phyloP scores from a whole-genome alignment of 1,140 invertebrate species.

The Macrobrachium nipponense region DNA sequence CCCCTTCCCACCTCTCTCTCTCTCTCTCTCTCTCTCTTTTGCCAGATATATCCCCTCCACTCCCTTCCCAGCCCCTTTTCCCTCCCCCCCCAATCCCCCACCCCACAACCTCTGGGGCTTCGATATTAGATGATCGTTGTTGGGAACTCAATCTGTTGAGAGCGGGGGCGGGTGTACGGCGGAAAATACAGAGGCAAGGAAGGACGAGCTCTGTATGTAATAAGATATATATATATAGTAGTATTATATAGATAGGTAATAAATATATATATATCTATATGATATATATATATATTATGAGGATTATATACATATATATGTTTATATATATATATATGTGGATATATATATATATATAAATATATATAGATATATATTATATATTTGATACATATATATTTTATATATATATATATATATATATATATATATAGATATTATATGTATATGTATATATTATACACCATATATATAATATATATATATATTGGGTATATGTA shows the following conservation, averaged over 20 bases:
- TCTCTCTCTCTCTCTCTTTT: too few species aligned
- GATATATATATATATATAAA: not conserved
- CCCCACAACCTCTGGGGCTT: too few species aligned
- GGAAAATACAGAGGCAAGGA: not conserved
- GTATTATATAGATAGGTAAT: not conserved
- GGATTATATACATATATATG: too few species aligned
- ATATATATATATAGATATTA: not conserved
- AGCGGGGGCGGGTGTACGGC: not conserved
- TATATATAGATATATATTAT: too few species aligned
- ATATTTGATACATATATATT: too few species aligned
- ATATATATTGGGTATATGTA: too few species aligned
- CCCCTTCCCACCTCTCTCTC: too few species aligned
- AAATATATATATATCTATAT: slow-evolving; percentile 23
- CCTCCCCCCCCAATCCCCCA: too few species aligned
- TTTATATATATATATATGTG: not conserved
- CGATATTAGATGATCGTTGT: too few species aligned
- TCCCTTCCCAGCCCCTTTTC: too few species aligned
- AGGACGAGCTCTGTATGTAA: not conserved
- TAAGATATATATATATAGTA: not conserved
- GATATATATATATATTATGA: slow-evolving; percentile 28
- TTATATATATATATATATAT: slow-evolving; percentile 12
- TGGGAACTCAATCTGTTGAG: not conserved
- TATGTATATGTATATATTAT: too few species aligned
- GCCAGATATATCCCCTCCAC: too few species aligned
- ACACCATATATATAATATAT: slow-evolving; percentile 1